A percentile compares a stretch with the other conserved stretches of the same genome.
Evolutionary conservation across 2,888 invertebrate species (phyloP).

Genomic region (Tachystola acroxantha): DNA sequence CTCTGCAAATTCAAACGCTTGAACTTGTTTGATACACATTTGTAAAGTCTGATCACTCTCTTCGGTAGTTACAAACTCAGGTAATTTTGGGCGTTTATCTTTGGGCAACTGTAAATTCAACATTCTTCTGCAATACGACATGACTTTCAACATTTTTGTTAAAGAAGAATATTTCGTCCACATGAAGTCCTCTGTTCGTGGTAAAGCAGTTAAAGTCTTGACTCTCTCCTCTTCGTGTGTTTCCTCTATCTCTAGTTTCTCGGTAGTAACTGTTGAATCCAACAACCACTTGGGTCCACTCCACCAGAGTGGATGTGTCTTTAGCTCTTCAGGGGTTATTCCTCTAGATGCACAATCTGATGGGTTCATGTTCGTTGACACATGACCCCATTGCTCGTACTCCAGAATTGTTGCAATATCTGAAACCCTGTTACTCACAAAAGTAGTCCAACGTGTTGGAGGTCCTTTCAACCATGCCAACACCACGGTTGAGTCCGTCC

Average conservation of each 20-base stretch:
- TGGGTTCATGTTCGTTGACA: not conserved
- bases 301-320: not conserved
- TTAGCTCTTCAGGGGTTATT: not conserved
- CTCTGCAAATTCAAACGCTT: not conserved
- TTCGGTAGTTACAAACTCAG: not conserved
- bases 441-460: constrained; percentile 2
- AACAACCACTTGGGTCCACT: not conserved
- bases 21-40: not conserved
- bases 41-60: not conserved
- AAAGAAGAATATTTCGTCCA: constrained; percentile 2
- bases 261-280: not conserved
- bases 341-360: constrained; percentile 5
- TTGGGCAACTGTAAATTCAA: not conserved
- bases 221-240: not conserved
- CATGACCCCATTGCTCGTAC: constrained; percentile 1
- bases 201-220: not conserved
- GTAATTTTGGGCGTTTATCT: not conserved
- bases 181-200: not conserved
- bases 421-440: constrained; percentile 1
- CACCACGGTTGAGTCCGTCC: constrained; percentile 24
- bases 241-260: not conserved
- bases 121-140: constrained; percentile 1
- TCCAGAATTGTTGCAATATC: not conserved
- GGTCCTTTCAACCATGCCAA: constrained; percentile 11
- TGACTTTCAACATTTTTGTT: not conserved